Evolutionary conservation across 2,113 vertebrate species (phyloP).

Genomic region (Hippoglossus stenolepis): DNA sequence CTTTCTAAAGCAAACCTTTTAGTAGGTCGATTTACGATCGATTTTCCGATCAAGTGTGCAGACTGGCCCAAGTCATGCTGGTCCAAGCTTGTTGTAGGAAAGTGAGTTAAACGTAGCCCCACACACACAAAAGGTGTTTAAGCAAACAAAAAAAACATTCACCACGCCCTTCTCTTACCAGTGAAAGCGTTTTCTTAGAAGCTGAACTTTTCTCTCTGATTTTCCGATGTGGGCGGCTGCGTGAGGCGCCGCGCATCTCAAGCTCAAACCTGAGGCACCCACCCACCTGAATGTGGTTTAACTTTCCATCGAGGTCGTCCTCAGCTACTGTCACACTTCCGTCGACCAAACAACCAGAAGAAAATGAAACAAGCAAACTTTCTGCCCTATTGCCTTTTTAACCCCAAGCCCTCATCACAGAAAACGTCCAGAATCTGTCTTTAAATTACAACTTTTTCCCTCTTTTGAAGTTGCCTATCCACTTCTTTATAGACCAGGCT

Average conservation of each 20-base stretch:
- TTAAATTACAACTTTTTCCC: neutral
- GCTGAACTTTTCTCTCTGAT: slow-evolving; percentile 38
- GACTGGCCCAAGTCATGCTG: neutral
- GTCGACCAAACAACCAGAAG: neutral
- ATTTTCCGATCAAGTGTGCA: neutral
- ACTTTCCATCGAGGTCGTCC: slow-evolving; percentile 66
- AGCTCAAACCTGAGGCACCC: slow-evolving; percentile 26
- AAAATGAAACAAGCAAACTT: neutral
- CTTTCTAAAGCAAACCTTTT: too few species aligned
- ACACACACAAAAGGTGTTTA: neutral
- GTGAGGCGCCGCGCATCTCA: slow-evolving; percentile 17
- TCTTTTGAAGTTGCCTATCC: slow-evolving; percentile 5
- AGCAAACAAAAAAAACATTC: neutral
- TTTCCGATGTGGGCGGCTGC: slow-evolving; percentile 73
- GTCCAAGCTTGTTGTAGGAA: neutral
- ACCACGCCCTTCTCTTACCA: neutral
- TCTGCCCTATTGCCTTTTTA: too few species aligned
- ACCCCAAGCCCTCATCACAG: too few species aligned
- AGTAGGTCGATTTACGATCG: too few species aligned
- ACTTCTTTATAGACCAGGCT: neutral
- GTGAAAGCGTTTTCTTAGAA: slow-evolving; percentile 69
- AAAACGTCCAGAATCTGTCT: neutral
- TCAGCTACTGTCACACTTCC: slow-evolving; percentile 19
- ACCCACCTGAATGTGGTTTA: slow-evolving; percentile 66
- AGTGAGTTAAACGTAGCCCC: neutral